Base-by-base conservation (phyloP, 2,888 invertebrate species). In the Drosophila austrosaltans region DNA sequence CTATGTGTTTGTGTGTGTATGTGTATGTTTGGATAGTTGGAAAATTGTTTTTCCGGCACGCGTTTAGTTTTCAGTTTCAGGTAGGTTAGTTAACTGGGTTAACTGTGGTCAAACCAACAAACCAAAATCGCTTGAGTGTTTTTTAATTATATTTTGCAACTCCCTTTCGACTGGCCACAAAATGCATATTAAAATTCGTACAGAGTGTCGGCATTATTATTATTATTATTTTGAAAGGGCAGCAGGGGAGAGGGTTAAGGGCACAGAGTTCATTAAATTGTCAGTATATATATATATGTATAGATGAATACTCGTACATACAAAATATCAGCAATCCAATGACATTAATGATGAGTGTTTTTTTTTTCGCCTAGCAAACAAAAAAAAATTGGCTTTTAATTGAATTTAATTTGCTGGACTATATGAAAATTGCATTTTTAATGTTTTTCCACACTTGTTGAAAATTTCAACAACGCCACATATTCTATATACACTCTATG, bases 351-450 rank as follows among this genome's bases (percentile, higher is more conserved):
- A 28, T 58, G 57, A 30, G 16, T 10, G 12, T 62, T 56, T 60
- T 56, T 40, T 40, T 48, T 60, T 53, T 62, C 66, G 20, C 10
- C 56, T 25, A 53, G 53, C 12, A 48, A 48, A 25, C 48, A 48
- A 36, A 8, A 48, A 59, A 61, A 67, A 74, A 71, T 72, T 75
- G 69, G 32, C 30, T 61, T 73, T 77, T 80, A 86, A 88, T 86
- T 88, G 73, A 78, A 76, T 82, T 87, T 78, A 61, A 63, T 66
- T 73, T 74, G 62, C 54, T 6, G 22, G 57, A 48, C 54, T 72
- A 82, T 78, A 80, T 78, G 80, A 65, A 72, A 83, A 78, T 76
- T 88, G 69, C 62, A 83, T 76, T 88, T 81, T 83, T 63, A 75
- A 86, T 80, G 63, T 20, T 40, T 0, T 53, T 25, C 48, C 48